Evolutionary conservation across 2,888 invertebrate species (phyloP).

Genomic region (Craniophora ligustri): DNA sequence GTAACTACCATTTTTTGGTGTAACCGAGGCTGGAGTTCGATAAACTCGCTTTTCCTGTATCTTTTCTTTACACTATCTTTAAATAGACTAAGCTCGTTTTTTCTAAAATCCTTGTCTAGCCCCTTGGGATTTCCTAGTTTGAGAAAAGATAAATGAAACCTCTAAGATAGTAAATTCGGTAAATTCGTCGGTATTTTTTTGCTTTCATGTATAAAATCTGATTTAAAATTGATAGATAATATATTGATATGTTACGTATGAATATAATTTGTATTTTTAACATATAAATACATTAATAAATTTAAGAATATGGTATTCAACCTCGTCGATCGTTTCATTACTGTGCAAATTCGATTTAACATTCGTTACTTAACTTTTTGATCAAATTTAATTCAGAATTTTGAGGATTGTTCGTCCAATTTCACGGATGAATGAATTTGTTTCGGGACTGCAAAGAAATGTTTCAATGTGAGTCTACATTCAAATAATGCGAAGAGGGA

Average conservation of each 20-base stretch:
- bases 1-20: conserved; percentile 44
- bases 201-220: too few relatives aligned
- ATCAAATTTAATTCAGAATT: conserved; percentile 82
- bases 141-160: conserved; percentile 45
- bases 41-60: conserved; percentile 33
- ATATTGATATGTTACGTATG: too few relatives aligned
- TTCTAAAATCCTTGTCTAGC: conserved; percentile 31
- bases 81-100: conserved; percentile 41
- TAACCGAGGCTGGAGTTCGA: conserved; percentile 41
- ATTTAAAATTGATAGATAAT: too few relatives aligned
- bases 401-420: conserved; percentile 82
- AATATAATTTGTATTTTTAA: too few relatives aligned
- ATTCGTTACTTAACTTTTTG: conserved; percentile 82
- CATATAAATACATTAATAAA: conserved; percentile 15
- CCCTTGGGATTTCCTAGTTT: conserved; percentile 39
- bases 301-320: conserved; percentile 24
- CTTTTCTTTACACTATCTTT: conserved; percentile 41
- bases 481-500: conserved; percentile 78
- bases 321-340: conserved; percentile 39
- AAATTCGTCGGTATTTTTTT: too few relatives aligned
- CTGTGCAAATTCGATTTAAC: conserved; percentile 68
- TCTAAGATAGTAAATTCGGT: conserved; percentile 37
- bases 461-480: conserved; percentile 81
- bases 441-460: conserved; percentile 81
- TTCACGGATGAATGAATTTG: conserved; percentile 82